phyloP scores from a whole-genome alignment of 2,797 vertebrate species.

The Bovichtus variegatus region DNA sequence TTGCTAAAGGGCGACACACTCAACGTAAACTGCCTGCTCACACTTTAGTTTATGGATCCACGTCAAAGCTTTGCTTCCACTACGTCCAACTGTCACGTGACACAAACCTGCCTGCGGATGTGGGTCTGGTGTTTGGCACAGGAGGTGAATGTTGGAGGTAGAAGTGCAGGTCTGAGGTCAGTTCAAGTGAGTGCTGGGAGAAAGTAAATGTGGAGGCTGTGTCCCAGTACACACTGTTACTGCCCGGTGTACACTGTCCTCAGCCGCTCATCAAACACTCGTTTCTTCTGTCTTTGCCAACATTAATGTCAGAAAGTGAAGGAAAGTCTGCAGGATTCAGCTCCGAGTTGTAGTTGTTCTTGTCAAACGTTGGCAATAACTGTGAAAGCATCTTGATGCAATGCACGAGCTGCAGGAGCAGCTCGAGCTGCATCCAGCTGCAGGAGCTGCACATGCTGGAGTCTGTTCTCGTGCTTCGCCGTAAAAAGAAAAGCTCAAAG shows the following conservation, averaged over 20 bases:
- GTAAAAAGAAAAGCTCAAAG: too few relatives aligned
- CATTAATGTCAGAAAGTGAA: too few relatives aligned
- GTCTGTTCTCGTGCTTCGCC: too few relatives aligned
- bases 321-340: too few relatives aligned
- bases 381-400: too few relatives aligned
- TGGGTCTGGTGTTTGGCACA: not conserved
- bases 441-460: too few relatives aligned
- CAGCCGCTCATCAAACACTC: too few relatives aligned
- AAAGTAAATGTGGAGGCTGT: not conserved
- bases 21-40: slow-evolving; percentile 69
- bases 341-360: too few relatives aligned
- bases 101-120: slow-evolving; percentile 1
- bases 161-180: slow-evolving; percentile 20
- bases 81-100: slow-evolving; percentile 15
- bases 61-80: slow-evolving; percentile 28
- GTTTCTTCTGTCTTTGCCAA: too few relatives aligned
- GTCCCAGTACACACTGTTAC: slow-evolving; percentile 5
- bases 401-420: too few relatives aligned
- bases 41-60: slow-evolving; percentile 89
- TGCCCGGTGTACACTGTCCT: not conserved
- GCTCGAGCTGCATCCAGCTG: too few relatives aligned
- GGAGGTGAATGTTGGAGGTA: slow-evolving; percentile 35
- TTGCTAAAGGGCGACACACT: slow-evolving; percentile 56
- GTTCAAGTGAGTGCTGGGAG: not conserved
- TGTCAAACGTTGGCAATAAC: too few relatives aligned